Evolutionary conservation across 2,797 vertebrate genomes (phyloP).

Genomic region (Poecilia velifera): DNA sequence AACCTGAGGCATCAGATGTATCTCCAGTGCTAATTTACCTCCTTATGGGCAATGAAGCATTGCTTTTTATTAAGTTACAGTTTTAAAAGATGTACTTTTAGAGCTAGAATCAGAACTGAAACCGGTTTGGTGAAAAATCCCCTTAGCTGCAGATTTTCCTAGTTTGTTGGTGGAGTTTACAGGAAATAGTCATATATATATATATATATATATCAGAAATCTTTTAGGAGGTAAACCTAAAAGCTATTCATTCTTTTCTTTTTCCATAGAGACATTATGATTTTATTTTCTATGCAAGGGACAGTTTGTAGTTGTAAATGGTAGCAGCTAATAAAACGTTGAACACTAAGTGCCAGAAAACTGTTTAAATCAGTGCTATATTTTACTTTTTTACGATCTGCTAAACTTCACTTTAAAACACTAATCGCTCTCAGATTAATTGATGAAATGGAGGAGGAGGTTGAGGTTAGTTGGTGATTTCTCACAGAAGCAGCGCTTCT

Average conservation of each 20-base stretch:
- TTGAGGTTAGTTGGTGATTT: conserved; percentile 21
- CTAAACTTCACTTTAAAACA: conserved; percentile 56
- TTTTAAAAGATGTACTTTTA: neutral
- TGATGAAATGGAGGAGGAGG: neutral
- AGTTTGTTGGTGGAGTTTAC: conserved; percentile 15
- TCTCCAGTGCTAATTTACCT: neutral
- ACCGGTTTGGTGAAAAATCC: neutral
- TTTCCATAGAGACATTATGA: conserved; percentile 27
- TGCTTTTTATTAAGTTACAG: neutral
- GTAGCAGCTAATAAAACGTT: conserved; percentile 52
- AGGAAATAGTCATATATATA: conserved; percentile 22
- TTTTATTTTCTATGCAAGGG: conserved; percentile 72
- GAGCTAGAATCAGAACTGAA: neutral
- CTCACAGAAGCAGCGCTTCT: conserved; percentile 55
- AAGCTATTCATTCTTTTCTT: conserved; percentile 15
- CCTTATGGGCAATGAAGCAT: neutral
- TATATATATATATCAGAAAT: neutral
- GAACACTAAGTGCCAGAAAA: conserved; percentile 76
- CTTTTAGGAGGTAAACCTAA: conserved; percentile 18
- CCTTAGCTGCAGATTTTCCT: conserved; percentile 20
- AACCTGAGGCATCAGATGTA: neutral
- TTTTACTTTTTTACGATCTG: conserved; percentile 20
- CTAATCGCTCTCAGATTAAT: conserved; percentile 29
- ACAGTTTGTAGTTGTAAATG: conserved; percentile 59
- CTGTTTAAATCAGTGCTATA: conserved; percentile 32